phyloP scores from a whole-genome alignment of 2,797 vertebrate species.

The Carapus acus region DNA sequence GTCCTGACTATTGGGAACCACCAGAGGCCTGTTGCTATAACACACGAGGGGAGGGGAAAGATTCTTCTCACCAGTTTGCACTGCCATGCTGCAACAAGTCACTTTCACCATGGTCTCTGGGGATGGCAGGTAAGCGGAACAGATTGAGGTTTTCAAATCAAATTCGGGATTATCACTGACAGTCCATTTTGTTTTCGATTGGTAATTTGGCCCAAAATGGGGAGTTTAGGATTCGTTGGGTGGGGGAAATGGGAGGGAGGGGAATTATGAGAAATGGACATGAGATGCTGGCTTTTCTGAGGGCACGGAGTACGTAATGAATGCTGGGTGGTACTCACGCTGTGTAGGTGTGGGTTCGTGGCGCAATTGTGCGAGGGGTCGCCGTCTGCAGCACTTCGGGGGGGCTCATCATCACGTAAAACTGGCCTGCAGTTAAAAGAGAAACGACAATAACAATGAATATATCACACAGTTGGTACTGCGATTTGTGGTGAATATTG shows the following conservation, averaged over 20 bases:
- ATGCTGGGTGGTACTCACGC: constrained; percentile 68
- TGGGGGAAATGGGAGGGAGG: constrained; percentile 10
- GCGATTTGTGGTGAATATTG: too few relatives aligned
- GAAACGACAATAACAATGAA: too few relatives aligned
- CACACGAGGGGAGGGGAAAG: constrained; percentile 55
- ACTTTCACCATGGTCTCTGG: constrained; percentile 76
- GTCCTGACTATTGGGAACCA: constrained; percentile 16
- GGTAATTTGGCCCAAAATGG: constrained; percentile 19
- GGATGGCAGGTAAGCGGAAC: constrained; percentile 76
- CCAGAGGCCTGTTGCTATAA: constrained; percentile 37
- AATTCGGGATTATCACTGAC: constrained; percentile 41
- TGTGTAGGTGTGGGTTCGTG: constrained; percentile 84
- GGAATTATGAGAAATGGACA: constrained; percentile 7
- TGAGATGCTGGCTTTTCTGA: not conserved
- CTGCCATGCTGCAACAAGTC: constrained; percentile 75
- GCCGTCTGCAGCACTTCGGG: constrained; percentile 85
- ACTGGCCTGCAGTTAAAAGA: constrained; percentile 72
- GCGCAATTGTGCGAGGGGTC: constrained; percentile 80
- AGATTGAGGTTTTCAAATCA: constrained; percentile 58
- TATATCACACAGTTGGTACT: too few relatives aligned
- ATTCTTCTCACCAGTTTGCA: constrained; percentile 74
- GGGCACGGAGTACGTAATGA: not conserved
- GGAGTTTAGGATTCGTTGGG: constrained; percentile 16
- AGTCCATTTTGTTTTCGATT: constrained; percentile 18
- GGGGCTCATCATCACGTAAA: constrained; percentile 94